Base-by-base conservation (phyloP, 2,113 vertebrate genomes). In the Ptilonorhynchus violaceus region DNA sequence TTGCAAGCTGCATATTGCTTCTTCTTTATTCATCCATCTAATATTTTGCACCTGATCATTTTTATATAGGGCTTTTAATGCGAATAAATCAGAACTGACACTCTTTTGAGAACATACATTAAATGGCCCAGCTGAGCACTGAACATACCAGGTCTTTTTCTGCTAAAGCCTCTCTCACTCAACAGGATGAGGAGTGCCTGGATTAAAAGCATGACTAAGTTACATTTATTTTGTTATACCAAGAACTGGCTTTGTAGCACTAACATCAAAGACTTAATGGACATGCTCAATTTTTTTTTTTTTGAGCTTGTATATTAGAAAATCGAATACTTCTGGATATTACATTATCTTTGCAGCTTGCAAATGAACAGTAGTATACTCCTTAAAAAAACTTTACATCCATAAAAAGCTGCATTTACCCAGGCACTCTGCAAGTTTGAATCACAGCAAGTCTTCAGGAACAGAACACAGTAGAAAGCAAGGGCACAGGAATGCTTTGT, bases 211-310 rank as follows among this genome's bases (percentile, higher is more conserved):
- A 93, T 87, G 68, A 73, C 75, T 84, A 94, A 91, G 62, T 83
- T 89, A 93, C 55, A 90, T 66, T 85, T 83, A 82, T 75, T 94
- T 85, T 89, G 31, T 68, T 88, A 46, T n/a, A 79, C 13, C 63
- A 79, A 46, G 30, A 92, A 53, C 55, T 58, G 62, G 8, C 85
- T 94, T 84, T 93, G 74, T 52, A 88, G 83, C 25, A 74, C 35
- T 82, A 73, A 91, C 76, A 93, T 96, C 93, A 96, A 96, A 97
- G 93, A n/a, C 67, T 82, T 92, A 85, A 91, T 73, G 60, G 85
- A 95, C 50, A 93, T 67, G 72, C 50, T 95, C 41, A 7, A 33
- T 63, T 93, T 92, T 84, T 52, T 46, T 66, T 46, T 49, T 84
- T 56, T 59, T 5, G 24, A 72, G 30, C 23, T 63, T 62, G 27